Base-by-base conservation (phyloP, 2,797 vertebrate genomes). In the Chiropotes sagulatus region DNA sequence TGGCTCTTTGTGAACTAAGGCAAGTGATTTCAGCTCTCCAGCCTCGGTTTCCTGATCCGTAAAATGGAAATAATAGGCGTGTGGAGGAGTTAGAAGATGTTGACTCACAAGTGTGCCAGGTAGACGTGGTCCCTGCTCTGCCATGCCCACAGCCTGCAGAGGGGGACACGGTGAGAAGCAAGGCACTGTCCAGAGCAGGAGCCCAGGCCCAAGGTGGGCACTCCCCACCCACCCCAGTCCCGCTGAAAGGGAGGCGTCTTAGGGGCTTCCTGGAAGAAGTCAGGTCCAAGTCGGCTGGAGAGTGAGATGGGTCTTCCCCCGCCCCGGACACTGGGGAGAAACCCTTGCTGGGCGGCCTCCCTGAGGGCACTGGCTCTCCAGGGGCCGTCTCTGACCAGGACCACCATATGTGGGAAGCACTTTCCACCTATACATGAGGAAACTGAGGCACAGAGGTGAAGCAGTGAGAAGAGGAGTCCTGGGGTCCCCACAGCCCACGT, bases 391-490 rank as follows among this genome's bases (percentile, higher is more conserved):
- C 52, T 11, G 17, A 64, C 78, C 33, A 12, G 12, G 50, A n/a
- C 36, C 61, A 7, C 11, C 48, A 58, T 5, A 3, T 20, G 0
- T 0, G 2, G 41, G 24, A 26, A 30, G 33, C 2, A 0, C 46
- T 75, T 1, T 41, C 75, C 41, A 12, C 48, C 70, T 12, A 0
- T 6, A 2, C 4, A 0, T 11, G 33, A 9, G 36, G 76, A 58
- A 41, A 26, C 39, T 5, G 26, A 86, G 67, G 81, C 54, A 24
- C 24, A 7, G 50, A 44, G 30, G 50, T 10, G 24, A 41, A 19
- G 41, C 1, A 1, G 48, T 28, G 36, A 10, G 24, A 26, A 14
- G 36, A 0, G 1, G n/a, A 5, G 4, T 22, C 48, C 4, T 0
- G 0, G 19, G 22, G 39, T 50, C 70, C 58, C 58, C 10, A 0